phyloP scores from a whole-genome alignment of 2,888 invertebrate genomes.

The Ferdinandea cuprea region DNA sequence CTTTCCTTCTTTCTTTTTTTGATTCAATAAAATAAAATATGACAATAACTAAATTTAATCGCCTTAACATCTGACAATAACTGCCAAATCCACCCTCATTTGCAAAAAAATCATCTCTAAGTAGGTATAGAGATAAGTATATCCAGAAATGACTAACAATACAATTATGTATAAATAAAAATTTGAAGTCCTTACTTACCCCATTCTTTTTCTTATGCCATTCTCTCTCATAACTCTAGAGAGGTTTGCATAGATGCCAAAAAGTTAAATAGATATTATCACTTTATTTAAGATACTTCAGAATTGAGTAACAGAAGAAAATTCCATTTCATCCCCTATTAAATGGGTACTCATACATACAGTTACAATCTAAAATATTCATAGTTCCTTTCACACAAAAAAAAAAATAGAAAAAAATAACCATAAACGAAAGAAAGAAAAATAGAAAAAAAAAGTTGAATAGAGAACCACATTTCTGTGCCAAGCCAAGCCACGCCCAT shows the following conservation, averaged over 20 bases:
- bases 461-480: constrained; percentile 42
- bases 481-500: constrained; percentile 68
- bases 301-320: constrained; percentile 55
- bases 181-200: neutral
- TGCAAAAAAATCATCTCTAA: neutral
- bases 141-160: constrained; percentile 16
- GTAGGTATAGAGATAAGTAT: neutral
- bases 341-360: constrained; percentile 69
- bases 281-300: constrained; percentile 70
- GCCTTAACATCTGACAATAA: neutral
- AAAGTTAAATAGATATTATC: constrained; percentile 74
- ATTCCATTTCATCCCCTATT: constrained; percentile 58
- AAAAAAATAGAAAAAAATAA: no score
- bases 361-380: constrained; percentile 70
- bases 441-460: constrained; percentile 27
- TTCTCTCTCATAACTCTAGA: constrained; percentile 11
- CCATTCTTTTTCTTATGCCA: neutral
- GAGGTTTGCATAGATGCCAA: constrained; percentile 53
- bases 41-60: no score
- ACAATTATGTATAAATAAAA: constrained; percentile 23
- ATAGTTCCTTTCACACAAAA: constrained; percentile 46
- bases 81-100: neutral
- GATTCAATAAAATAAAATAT: no score
- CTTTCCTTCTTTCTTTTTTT: no score
- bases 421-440: neutral